Percentiles rank a stretch among this genome's conserved stretches.
phyloP scores from a whole-genome alignment of 2,113 vertebrate species.

The Dryoscopus gambensis region DNA sequence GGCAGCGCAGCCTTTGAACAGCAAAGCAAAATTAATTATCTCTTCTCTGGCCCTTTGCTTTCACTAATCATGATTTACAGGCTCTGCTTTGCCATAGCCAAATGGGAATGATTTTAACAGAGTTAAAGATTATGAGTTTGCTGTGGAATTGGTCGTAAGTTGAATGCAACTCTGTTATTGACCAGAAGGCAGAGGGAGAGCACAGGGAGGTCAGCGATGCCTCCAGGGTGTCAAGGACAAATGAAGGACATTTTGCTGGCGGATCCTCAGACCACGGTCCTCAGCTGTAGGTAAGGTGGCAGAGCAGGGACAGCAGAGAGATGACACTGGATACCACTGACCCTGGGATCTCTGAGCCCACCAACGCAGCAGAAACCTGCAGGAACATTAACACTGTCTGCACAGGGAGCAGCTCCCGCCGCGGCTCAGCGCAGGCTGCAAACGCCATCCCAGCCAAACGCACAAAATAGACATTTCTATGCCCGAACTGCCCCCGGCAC shows the following conservation, averaged over 20 bases:
- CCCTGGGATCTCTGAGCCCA: neutral
- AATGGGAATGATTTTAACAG: neutral
- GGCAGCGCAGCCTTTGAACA: neutral
- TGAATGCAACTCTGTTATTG: neutral
- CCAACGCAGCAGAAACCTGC: accelerated
- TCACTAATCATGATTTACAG: neutral
- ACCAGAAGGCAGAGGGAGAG: neutral
- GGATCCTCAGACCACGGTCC: accelerated
- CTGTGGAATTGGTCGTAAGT: neutral
- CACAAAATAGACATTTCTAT: accelerated
- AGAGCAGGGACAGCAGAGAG: neutral
- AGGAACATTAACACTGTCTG: accelerated
- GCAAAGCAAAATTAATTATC: neutral
- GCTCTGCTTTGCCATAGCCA: neutral
- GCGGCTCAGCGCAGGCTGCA: neutral
- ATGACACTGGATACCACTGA: accelerated
- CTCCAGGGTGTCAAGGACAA: neutral
- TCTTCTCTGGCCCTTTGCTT: neutral
- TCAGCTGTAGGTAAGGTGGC: neutral
- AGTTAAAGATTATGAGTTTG: neutral
- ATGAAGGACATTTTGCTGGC: neutral
- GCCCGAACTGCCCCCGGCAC: accelerated
- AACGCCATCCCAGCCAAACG: neutral
- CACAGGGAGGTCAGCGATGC: neutral
- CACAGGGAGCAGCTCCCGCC: neutral